phyloP scores from a whole-genome alignment of 1,140 invertebrate species.

The Drosophila arizonae region DNA sequence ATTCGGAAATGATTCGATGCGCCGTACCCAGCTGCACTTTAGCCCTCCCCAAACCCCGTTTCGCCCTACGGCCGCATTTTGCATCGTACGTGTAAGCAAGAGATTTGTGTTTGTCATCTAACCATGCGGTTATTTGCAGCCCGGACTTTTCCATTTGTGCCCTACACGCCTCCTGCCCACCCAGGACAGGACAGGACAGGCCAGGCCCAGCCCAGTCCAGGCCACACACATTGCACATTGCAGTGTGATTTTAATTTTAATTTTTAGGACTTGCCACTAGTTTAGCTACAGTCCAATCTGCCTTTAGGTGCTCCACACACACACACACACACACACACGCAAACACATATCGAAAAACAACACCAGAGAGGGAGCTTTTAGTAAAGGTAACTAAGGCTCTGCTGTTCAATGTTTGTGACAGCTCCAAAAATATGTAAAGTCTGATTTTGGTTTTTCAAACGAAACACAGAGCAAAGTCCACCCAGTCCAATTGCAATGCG shows the following conservation, averaged over 20 bases:
- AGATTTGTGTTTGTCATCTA: slow-evolving; percentile 16
- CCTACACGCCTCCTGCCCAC: neutral
- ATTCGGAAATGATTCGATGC: slow-evolving; percentile 55
- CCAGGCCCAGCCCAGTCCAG: too few relatives aligned
- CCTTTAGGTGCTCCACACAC: neutral
- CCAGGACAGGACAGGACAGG: neutral
- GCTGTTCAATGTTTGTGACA: neutral
- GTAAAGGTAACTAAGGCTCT: neutral
- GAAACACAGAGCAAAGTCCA: too few relatives aligned
- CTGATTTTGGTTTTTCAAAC: neutral
- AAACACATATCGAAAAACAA: neutral
- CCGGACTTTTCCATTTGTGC: slow-evolving; percentile 1
- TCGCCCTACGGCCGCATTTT: neutral
- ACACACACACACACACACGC: too few relatives aligned
- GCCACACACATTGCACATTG: neutral
- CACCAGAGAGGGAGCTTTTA: neutral
- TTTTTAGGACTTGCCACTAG: neutral
- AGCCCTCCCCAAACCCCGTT: neutral
- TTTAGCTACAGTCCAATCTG: neutral
- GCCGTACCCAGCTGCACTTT: slow-evolving; percentile 11
- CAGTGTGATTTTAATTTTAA: slow-evolving; percentile 4
- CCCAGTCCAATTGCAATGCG: neutral
- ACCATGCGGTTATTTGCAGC: neutral
- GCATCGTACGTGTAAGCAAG: slow-evolving; percentile 9
- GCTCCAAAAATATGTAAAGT: neutral